Evolutionary conservation across 2,113 vertebrate genomes (phyloP).

Genomic region (Onychorhynchus coronatus): DNA sequence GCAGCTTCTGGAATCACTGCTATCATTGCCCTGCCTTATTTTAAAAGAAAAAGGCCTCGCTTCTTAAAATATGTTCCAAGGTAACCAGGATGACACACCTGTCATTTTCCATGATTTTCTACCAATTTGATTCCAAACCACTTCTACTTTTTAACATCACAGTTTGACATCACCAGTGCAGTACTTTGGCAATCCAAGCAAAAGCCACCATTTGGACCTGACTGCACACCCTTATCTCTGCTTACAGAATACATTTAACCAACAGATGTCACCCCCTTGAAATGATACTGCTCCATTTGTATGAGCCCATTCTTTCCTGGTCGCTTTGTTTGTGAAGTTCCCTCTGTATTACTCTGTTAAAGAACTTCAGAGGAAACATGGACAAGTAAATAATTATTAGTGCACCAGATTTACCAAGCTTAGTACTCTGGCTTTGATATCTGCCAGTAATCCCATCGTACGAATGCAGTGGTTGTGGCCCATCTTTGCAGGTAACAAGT

Average conservation of each 20-base stretch:
- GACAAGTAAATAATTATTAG: background rate
- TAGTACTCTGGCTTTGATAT: background rate
- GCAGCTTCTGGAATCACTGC: background rate
- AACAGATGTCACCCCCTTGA: background rate
- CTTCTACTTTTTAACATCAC: background rate
- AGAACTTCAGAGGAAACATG: background rate
- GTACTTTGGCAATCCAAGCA: background rate
- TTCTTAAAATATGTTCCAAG: background rate
- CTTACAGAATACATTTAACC: background rate
- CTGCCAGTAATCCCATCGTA: background rate
- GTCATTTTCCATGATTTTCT: background rate
- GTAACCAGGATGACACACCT: background rate
- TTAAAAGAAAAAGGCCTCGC: background rate
- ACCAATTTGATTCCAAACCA: background rate
- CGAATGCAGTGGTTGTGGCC: background rate
- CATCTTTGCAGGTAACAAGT: background rate
- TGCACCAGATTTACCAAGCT: background rate
- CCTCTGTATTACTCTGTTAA: background rate
- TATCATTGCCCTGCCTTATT: background rate
- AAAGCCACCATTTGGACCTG: background rate
- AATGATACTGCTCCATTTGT: background rate
- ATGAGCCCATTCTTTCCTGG: background rate
- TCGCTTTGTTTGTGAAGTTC: background rate
- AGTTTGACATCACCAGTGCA: fast-evolving
- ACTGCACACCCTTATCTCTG: background rate